These are phyloP conservation scores for Caenorhabditis parvicauda DNA, from an alignment of 2,888 invertebrate species.

Conservation along the genomic window DNA sequence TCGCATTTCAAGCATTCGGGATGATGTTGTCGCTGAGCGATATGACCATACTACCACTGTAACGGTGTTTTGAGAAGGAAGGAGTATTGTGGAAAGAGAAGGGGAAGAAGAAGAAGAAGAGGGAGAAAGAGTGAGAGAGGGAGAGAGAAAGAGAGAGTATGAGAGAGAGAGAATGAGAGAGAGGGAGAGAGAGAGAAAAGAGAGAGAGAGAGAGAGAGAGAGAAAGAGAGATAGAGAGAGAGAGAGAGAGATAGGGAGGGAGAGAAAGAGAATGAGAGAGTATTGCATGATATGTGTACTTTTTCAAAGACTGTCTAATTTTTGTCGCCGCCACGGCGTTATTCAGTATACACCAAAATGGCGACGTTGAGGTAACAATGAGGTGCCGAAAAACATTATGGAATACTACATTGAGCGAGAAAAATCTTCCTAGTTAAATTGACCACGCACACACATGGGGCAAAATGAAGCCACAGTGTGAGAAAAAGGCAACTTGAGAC, in stretches of 20 bases:
- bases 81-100: too few relatives aligned
- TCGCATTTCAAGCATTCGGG: conserved; percentile 12
- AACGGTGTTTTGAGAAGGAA: too few relatives aligned
- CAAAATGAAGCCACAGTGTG: too few relatives aligned
- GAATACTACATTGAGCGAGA: not conserved
- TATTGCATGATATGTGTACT: not conserved
- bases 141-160: conserved; percentile 4
- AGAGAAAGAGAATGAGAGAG: not conserved
- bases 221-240: conserved; percentile 6
- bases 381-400: not conserved
- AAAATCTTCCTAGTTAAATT: too few relatives aligned
- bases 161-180: conserved; percentile 3
- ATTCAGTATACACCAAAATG: not conserved
- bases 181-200: not conserved
- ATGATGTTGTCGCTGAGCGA: conserved; percentile 13
- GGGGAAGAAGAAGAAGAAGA: too few relatives aligned
- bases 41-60: too few relatives aligned
- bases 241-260: not conserved
- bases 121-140: conserved; percentile 12
- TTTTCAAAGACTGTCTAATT: conserved; percentile 3
- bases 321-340: not conserved
- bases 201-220: not conserved
- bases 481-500: too few relatives aligned
- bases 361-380: not conserved
- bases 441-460: not conserved